These are phyloP conservation scores for Spilarctia lutea DNA, from an alignment of 2,888 invertebrate species.

Conservation along the genomic window DNA sequence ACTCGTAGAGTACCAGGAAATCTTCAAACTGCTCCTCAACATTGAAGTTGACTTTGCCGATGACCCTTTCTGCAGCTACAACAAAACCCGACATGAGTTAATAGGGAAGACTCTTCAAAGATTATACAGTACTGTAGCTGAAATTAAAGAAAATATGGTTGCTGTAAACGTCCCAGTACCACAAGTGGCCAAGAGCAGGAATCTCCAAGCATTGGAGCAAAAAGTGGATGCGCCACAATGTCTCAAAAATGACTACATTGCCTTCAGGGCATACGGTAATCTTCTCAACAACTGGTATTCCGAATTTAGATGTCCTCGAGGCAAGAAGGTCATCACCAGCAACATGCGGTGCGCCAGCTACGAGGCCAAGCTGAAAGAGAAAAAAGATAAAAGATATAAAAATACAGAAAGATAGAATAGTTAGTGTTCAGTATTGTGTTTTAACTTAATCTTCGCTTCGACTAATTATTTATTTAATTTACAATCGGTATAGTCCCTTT, in stretches of 20 bases:
- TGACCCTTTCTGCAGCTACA: conserved; percentile 76
- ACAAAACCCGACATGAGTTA: conserved; percentile 73
- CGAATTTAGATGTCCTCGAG: conserved; percentile 78
- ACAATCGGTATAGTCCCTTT: conserved; percentile 59
- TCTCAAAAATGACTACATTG: conserved; percentile 87
- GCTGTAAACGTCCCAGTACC: conserved; percentile 69
- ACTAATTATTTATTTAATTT: conserved; percentile 54
- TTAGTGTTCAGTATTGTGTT: conserved; percentile 48
- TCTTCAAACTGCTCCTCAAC: conserved; percentile 71
- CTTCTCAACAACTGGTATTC: conserved; percentile 87
- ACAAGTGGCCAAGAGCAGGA: conserved; percentile 70
- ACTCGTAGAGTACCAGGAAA: conserved; percentile 71
- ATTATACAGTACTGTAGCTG: conserved; percentile 87
- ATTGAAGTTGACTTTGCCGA: conserved; percentile 76
- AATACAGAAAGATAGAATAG: conserved; percentile 52
- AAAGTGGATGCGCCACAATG: conserved; percentile 84
- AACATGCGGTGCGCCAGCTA: conserved; percentile 64
- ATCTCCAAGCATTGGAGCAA: conserved; percentile 69
- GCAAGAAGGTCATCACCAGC: conserved; percentile 61
- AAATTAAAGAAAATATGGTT: conserved; percentile 78
- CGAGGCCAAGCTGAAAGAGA: conserved; percentile 67
- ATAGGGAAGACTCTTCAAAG: conserved; percentile 73
- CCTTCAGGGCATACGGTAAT: conserved; percentile 86
- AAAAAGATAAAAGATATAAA: conserved; percentile 55
- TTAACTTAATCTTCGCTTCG: conserved; percentile 45